Conservation (phyloP, 2,888 invertebrate species). For the Phorcus lineatus region DNA sequence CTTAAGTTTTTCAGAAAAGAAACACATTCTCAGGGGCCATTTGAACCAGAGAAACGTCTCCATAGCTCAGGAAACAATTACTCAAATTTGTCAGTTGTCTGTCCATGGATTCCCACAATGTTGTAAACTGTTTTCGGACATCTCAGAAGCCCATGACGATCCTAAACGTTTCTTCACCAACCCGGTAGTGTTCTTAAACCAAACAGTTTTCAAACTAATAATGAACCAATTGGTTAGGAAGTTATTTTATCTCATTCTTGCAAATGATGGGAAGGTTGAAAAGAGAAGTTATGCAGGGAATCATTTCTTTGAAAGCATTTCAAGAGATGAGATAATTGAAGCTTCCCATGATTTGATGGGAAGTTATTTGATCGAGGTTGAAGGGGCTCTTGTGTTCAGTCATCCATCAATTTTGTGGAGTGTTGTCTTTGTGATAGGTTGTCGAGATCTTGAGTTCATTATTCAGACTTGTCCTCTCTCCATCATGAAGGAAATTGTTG, state of each 20-base stretch:
- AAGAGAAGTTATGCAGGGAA: neutral
- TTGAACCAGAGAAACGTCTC: neutral
- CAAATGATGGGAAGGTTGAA: neutral
- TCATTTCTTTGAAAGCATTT: too few species aligned
- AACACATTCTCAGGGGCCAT: neutral
- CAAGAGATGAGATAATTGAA: neutral
- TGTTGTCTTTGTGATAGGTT: neutral
- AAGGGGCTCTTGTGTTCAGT: neutral
- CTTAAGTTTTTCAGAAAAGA: neutral
- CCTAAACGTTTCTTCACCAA: neutral
- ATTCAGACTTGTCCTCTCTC: neutral
- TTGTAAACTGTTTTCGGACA: neutral
- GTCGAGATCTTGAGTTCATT: neutral
- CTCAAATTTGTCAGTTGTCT: neutral
- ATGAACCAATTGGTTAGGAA: neutral
- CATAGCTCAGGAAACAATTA: neutral
- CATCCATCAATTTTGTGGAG: neutral
- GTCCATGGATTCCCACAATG: neutral
- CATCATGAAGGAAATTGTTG: neutral
- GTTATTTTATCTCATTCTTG: neutral
- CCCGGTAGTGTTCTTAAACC: neutral
- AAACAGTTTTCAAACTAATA: neutral
- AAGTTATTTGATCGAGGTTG: neutral
- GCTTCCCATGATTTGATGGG: neutral
- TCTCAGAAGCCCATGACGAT: neutral